Conservation (phyloP, 2,888 invertebrate genomes). For the Acanthopleura granulata region DNA sequence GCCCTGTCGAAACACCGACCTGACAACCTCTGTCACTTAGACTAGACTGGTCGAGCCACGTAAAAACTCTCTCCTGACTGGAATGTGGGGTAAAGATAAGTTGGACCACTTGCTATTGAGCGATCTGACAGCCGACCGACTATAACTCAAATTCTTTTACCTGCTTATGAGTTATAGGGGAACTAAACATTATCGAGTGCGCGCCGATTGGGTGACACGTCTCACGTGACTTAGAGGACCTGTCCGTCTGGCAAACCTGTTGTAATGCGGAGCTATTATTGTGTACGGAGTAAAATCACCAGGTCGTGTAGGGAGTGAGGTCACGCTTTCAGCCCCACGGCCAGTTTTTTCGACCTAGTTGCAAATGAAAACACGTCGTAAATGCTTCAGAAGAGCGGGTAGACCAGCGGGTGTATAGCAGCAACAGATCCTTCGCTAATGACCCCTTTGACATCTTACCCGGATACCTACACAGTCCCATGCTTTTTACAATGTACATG, state of each 20-base stretch:
- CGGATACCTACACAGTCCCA: no score
- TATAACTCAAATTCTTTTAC: neutral
- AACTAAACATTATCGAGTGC: neutral
- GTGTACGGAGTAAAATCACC: neutral
- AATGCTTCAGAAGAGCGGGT: no score
- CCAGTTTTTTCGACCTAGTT: neutral
- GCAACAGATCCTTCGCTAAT: no score
- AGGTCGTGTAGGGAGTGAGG: neutral
- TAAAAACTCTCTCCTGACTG: no score
- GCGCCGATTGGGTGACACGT: conserved; percentile 11
- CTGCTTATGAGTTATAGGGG: neutral
- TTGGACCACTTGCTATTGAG: no score
- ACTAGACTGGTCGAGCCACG: neutral
- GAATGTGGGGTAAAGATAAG: no score
- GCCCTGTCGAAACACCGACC: conserved; percentile 14
- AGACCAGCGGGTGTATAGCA: no score
- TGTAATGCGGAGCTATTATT: neutral
- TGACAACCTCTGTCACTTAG: conserved; percentile 3
- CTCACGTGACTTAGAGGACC: conserved; percentile 15
- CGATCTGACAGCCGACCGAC: no score
- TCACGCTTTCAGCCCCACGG: neutral
- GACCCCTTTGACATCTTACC: no score
- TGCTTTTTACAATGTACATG: no score
- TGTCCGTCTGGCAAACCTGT: neutral
- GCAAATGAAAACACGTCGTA: no score